Base-by-base conservation (phyloP, 2,797 vertebrate genomes). In the Lepus townsendii region DNA sequence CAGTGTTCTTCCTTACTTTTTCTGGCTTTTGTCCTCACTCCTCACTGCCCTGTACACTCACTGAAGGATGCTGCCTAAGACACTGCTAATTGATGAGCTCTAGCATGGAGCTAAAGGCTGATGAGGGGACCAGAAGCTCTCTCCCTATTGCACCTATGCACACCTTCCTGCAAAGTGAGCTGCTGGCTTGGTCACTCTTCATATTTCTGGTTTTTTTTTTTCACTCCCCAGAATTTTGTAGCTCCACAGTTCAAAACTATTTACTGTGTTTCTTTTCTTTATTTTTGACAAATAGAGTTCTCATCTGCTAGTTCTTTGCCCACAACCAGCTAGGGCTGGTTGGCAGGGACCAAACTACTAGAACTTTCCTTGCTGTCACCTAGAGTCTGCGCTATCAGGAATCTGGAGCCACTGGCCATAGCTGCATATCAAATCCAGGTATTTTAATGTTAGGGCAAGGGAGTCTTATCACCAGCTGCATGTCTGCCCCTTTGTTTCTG, bases 121-220 rank as follows among this genome's bases (percentile, higher is more conserved):
- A 54, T 32, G 10, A 88, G 38, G 38, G 19, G 32, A 32, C 75
- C 76, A 75, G n/a, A 19, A 77, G 20, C 27, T 87, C 73, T 86
- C 68, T 68, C 7, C 26, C 77, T 60, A 27, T 57, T 76, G n/a
- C 24, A 35, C 77, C 77, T 78, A 24, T 76, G n/a, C 52, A 47
- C 16, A 73, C 66, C 24, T 80, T 57, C 83, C 77, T 14, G 17
- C 42, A 86, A 93, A 71, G 38, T 32, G 22, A 85, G 32, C 22
- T 47, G 2, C 72, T 91, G 54, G 26, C 32, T 75, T 83, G 38
- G 47, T 76, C 54, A 22, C 13, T 90, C 7, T 30, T 84, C 11
- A 60, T 35, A 27, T 5, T 84, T 93, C 66, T 50, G 9, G 73
- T 91, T 57, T 30, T 91, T 77, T 90, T 62, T n/a, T 91, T 88